Evolutionary conservation across 2,113 vertebrate genomes (phyloP).

Genomic region (Taxidea taxus): DNA sequence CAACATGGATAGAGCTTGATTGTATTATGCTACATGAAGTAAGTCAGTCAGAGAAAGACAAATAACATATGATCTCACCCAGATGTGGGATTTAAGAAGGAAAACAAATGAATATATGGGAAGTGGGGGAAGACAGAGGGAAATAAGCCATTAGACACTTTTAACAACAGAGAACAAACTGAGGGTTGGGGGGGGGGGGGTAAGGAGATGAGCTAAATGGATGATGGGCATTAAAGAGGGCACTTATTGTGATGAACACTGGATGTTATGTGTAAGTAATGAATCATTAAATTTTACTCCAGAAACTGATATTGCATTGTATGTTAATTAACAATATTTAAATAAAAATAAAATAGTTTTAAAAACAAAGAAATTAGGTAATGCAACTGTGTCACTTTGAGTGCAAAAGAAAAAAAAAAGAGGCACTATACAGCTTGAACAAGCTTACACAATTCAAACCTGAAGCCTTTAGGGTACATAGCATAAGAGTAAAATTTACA

Average conservation of each 20-base stretch:
- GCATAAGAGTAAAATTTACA: not conserved
- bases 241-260: not conserved
- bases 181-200: not conserved
- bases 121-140: not conserved
- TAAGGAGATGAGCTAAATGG: not conserved
- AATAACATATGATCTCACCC: not conserved
- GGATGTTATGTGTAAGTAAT: not conserved
- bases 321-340: not conserved
- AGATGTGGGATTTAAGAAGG: not conserved
- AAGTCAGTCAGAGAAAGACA: not conserved
- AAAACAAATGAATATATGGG: not conserved
- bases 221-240: not conserved
- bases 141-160: not conserved
- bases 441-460: not conserved
- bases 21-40: not conserved
- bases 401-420: not conserved
- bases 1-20: not conserved
- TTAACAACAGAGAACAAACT: not conserved
- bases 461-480: not conserved
- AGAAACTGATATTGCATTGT: not conserved
- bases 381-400: not conserved
- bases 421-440: not conserved
- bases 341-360: not conserved
- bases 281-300: not conserved
- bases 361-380: not conserved